Evolutionary conservation across 2,888 invertebrate species (phyloP).

Genomic region (Cephus spinipes): DNA sequence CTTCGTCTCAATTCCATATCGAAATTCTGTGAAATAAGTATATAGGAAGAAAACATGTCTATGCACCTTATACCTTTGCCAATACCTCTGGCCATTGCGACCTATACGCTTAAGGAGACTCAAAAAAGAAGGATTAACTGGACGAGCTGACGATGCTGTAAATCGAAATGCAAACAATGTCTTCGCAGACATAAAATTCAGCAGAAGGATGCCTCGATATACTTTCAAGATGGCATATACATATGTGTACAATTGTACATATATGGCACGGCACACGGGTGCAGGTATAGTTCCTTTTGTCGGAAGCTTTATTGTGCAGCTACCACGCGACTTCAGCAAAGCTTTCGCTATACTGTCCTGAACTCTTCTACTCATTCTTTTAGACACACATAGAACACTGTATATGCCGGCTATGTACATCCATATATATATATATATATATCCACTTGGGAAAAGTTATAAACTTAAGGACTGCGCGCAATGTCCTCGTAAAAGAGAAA

Average conservation of each 20-base stretch:
- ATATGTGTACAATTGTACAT: neutral
- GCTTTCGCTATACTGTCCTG: neutral
- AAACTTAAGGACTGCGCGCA: slow-evolving; percentile 2
- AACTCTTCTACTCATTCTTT: neutral
- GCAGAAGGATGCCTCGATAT: neutral
- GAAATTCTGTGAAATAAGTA: neutral
- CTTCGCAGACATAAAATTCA: neutral
- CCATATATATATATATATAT: neutral
- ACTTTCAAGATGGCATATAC: neutral
- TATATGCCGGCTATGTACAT: neutral
- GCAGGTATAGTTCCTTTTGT: too few relatives aligned
- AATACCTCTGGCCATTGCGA: neutral
- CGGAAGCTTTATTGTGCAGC: neutral
- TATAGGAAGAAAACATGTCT: neutral
- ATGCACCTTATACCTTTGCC: neutral
- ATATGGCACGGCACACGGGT: neutral
- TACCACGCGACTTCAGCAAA: neutral
- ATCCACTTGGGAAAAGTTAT: neutral
- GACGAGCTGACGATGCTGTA: neutral
- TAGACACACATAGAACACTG: neutral
- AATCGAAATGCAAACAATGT: neutral
- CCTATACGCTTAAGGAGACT: neutral
- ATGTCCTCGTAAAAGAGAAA: slow-evolving; percentile 45
- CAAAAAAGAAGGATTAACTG: neutral
- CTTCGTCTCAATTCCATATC: neutral